A percentile compares a stretch with the other conserved stretches of the same genome.
These are phyloP conservation scores for Siniperca obscura DNA, from an alignment of 2,797 vertebrate species.

Conservation along the genomic window DNA sequence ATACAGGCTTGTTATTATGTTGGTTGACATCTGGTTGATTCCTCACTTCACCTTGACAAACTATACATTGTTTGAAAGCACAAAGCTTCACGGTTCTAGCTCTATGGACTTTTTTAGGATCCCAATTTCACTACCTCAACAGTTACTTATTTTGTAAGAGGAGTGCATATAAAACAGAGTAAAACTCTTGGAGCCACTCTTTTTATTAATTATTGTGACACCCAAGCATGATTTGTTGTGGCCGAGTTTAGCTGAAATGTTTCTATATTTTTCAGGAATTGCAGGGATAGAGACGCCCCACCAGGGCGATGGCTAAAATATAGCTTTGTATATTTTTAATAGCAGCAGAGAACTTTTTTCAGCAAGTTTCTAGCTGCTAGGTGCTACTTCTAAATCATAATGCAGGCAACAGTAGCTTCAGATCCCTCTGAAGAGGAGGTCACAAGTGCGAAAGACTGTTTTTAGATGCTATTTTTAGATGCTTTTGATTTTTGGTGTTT, in stretches of 20 bases:
- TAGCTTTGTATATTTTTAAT: neutral
- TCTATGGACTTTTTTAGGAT: neutral
- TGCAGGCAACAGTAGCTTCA: neutral
- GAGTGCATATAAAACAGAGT: neutral
- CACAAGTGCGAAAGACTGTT: neutral
- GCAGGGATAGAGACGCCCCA: neutral
- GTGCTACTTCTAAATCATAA: neutral
- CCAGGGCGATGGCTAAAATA: neutral
- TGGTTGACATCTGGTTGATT: constrained; percentile 13
- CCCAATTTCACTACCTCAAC: neutral
- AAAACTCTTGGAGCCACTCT: neutral
- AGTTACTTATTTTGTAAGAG: neutral
- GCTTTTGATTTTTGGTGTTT: neutral
- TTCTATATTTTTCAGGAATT: neutral
- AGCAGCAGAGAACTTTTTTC: neutral
- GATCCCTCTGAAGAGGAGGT: neutral
- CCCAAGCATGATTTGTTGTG: neutral
- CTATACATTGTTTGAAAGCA: neutral
- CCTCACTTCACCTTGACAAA: constrained; percentile 4
- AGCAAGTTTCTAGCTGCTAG: neutral
- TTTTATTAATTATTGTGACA: neutral
- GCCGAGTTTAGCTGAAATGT: neutral
- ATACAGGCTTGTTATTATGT: neutral
- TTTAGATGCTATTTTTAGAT: neutral
- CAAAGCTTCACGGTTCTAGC: neutral